A percentile compares a stretch with the other conserved stretches of the same genome.
Evolutionary conservation across 2,888 invertebrate species (phyloP).

Genomic region (Agonopterix alstromeriana): DNA sequence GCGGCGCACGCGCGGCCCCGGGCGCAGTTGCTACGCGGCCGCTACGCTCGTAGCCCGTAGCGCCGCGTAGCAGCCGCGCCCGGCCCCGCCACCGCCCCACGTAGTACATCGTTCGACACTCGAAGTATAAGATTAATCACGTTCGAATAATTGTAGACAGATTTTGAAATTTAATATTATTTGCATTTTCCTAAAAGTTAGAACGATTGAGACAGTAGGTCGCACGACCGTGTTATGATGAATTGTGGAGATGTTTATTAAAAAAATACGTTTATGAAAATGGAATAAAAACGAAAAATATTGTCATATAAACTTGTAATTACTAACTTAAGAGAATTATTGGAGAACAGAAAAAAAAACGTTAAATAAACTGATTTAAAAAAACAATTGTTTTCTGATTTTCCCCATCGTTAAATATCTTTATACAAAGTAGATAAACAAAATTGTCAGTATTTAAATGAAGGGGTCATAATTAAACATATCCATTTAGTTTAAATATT

Average conservation of each 20-base stretch:
- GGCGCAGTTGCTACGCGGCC: not conserved
- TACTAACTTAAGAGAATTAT: conserved; percentile 75
- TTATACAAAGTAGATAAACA: not conserved
- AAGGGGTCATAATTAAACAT: no score
- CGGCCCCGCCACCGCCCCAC: conserved; percentile 23
- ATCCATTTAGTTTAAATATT: conserved; percentile 50
- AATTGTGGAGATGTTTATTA: conserved; percentile 75
- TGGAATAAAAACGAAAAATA: conserved; percentile 74
- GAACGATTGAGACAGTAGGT: conserved; percentile 75
- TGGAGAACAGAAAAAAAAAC: conserved; percentile 68
- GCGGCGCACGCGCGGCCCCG: conserved; percentile 26
- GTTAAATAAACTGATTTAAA: conserved; percentile 75
- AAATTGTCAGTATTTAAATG: not conserved
- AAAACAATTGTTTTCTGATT: conserved; percentile 60
- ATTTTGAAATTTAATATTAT: conserved; percentile 71
- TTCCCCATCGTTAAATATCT: not conserved
- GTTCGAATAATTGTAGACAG: conserved; percentile 72
- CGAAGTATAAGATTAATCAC: conserved; percentile 66
- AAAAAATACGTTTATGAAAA: conserved; percentile 75
- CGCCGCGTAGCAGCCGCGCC: not conserved
- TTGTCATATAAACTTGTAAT: conserved; percentile 76
- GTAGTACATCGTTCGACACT: conserved; percentile 60
- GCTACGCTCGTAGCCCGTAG: not conserved
- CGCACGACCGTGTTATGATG: conserved; percentile 73
- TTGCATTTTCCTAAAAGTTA: conserved; percentile 76